These are phyloP conservation scores for Solen grandis DNA, from an alignment of 1,140 invertebrate genomes.

Conservation along the genomic window DNA sequence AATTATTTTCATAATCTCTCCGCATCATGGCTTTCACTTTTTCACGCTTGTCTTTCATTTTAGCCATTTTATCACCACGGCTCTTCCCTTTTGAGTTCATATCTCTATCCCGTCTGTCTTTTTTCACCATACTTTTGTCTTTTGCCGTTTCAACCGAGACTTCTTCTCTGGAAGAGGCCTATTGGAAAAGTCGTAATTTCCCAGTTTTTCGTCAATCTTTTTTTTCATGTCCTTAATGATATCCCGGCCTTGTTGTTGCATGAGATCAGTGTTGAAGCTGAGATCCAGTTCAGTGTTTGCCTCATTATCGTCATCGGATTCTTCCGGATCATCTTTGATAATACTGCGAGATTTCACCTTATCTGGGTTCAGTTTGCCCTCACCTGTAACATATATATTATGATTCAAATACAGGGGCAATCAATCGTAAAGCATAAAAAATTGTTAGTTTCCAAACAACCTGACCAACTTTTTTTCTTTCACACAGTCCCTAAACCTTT, in stretches of 20 bases:
- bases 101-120: not conserved
- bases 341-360: constrained; percentile 45
- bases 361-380: not conserved
- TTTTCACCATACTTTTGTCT: not conserved
- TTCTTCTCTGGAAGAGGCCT: constrained; percentile 29
- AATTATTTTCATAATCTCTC: constrained; percentile 39
- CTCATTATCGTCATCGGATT: constrained; percentile 23
- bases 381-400: too few species aligned
- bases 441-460: too few species aligned
- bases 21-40: constrained; percentile 44
- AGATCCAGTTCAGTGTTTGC: constrained; percentile 13
- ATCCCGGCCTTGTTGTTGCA: constrained; percentile 9
- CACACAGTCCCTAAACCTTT: too few species aligned
- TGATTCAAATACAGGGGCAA: too few species aligned
- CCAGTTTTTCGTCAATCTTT: constrained; percentile 49
- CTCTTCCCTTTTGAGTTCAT: too few species aligned
- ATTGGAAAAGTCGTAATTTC: constrained; percentile 39
- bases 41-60: constrained; percentile 20
- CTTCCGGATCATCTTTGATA: constrained; percentile 38
- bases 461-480: too few species aligned
- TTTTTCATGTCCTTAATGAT: constrained; percentile 45
- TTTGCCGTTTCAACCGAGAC: not conserved
- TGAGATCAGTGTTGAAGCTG: constrained; percentile 24
- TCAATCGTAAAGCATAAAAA: too few species aligned
- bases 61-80: not conserved